Evolutionary conservation across 1,140 invertebrate genomes (phyloP).

Genomic region (Apis florea): DNA sequence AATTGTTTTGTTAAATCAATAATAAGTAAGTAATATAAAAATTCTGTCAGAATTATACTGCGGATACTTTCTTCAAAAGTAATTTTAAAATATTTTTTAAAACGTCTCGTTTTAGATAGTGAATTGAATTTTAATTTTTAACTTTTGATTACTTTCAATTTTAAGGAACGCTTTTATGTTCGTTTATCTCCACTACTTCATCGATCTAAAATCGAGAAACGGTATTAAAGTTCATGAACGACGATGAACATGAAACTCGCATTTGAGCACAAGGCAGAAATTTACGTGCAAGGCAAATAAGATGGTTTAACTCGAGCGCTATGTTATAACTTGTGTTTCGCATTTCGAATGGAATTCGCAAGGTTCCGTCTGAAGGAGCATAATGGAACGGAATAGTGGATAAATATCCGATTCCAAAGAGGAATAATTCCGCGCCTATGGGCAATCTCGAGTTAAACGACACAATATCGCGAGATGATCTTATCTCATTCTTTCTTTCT

Average conservation of each 20-base stretch:
- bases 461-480: conserved; percentile 12
- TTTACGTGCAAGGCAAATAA: background rate
- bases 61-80: too few species aligned
- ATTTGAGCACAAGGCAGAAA: background rate
- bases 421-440: background rate
- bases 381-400: background rate
- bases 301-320: background rate
- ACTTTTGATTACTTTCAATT: too few species aligned
- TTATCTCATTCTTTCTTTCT: background rate
- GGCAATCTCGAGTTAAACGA: conserved; percentile 14
- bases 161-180: too few species aligned
- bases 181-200: background rate
- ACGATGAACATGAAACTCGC: background rate
- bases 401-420: background rate
- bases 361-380: background rate
- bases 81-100: too few species aligned
- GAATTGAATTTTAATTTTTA: too few species aligned
- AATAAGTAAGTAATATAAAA: too few species aligned
- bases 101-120: too few species aligned
- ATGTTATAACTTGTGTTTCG: background rate
- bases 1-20: too few species aligned
- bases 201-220: background rate
- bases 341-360: background rate
- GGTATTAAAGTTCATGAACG: background rate
- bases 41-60: too few species aligned